Percentiles rank a stretch among this genome's conserved stretches.
phyloP scores from a whole-genome alignment of 2,888 invertebrate genomes.

The Colletes collaris region DNA sequence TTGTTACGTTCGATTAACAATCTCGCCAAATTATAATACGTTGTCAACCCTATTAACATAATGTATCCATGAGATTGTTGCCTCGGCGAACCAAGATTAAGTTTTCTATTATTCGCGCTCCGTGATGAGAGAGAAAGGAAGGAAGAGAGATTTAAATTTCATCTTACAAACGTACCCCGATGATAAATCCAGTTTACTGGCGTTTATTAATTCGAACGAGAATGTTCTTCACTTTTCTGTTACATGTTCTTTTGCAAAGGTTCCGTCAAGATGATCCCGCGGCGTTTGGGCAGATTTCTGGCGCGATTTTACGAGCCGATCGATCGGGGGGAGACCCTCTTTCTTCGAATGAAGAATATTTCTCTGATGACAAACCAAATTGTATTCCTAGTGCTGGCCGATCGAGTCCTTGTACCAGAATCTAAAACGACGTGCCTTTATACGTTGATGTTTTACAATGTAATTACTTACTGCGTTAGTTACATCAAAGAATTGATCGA shows the following conservation, averaged over 20 bases:
- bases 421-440: conserved; percentile 88
- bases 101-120: too few species aligned
- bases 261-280: conserved; percentile 66
- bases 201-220: neutral
- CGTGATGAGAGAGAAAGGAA: neutral
- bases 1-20: conserved; percentile 68
- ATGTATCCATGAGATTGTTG: neutral
- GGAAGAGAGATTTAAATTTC: neutral
- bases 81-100: neutral
- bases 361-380: conserved; percentile 89
- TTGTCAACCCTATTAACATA: neutral
- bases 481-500: conserved; percentile 90
- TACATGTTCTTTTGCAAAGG: conserved; percentile 44
- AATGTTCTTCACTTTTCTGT: neutral
- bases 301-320: conserved; percentile 85
- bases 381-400: conserved; percentile 89
- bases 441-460: conserved; percentile 92
- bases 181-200: too few species aligned
- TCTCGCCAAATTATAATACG: conserved; percentile 25
- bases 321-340: conserved; percentile 87
- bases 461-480: conserved; percentile 90
- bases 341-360: conserved; percentile 88
- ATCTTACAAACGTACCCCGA: neutral
- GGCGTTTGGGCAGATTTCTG: conserved; percentile 69
- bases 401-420: conserved; percentile 86